These are phyloP conservation scores for Acrobasis consociella DNA, from an alignment of 2,888 invertebrate genomes.

Conservation along the genomic window DNA sequence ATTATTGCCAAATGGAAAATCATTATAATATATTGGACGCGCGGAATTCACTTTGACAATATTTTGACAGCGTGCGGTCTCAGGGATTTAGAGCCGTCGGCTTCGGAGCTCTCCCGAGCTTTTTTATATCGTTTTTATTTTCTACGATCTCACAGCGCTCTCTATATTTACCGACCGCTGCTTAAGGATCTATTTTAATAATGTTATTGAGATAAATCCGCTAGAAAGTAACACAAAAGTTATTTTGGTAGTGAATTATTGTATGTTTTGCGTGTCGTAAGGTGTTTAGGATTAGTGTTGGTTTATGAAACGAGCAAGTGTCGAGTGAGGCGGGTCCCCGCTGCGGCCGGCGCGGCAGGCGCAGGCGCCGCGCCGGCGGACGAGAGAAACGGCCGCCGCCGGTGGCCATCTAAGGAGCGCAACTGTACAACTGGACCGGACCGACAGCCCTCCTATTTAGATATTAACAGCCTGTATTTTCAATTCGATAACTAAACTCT, in stretches of 20 bases:
- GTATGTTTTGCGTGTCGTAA: slow-evolving; percentile 22
- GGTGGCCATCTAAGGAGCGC: slow-evolving; percentile 73
- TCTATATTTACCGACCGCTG: slow-evolving; percentile 52
- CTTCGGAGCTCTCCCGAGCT: slow-evolving; percentile 46
- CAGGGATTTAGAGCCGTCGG: slow-evolving; percentile 63
- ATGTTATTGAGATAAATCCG: slow-evolving; percentile 33
- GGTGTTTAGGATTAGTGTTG: slow-evolving; percentile 1
- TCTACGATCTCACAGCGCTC: slow-evolving; percentile 44
- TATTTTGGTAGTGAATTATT: slow-evolving; percentile 25
- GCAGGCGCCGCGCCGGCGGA: slow-evolving; percentile 34
- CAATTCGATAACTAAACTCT: slow-evolving; percentile 51
- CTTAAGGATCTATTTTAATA: slow-evolving; percentile 61
- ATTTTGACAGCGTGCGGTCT: slow-evolving; percentile 79
- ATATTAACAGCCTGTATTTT: slow-evolving; percentile 64
- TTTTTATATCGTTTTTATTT: slow-evolving; percentile 64
- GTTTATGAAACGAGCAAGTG: slow-evolving; percentile 1
- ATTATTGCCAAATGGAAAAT: slow-evolving; percentile 81
- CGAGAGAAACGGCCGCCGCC: slow-evolving; percentile 67
- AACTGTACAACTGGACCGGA: slow-evolving; percentile 78
- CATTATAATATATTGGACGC: slow-evolving; percentile 80
- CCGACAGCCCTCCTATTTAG: slow-evolving; percentile 65
- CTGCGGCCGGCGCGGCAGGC: slow-evolving; percentile 34
- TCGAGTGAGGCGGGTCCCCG: background rate
- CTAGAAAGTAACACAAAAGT: slow-evolving; percentile 17
- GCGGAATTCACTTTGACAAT: slow-evolving; percentile 81